Conservation (phyloP, 2,113 vertebrate species). For the Illadopsis cleaveri region DNA sequence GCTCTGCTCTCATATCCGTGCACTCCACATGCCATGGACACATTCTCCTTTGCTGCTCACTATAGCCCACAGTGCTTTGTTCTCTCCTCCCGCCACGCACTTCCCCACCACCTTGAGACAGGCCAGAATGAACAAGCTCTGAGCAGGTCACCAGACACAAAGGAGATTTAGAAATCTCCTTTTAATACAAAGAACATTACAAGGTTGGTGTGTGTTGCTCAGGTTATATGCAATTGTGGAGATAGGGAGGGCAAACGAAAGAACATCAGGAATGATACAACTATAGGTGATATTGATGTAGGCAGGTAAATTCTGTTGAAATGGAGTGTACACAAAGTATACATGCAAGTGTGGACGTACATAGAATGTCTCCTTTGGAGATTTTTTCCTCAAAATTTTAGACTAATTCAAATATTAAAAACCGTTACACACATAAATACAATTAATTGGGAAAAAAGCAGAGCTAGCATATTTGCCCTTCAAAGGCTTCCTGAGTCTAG, state of each 20-base stretch:
- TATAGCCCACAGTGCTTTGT: neutral
- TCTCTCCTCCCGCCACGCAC: neutral
- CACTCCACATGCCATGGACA: neutral
- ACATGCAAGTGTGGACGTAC: neutral
- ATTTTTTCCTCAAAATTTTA: neutral
- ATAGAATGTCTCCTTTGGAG: neutral
- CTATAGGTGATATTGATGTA: neutral
- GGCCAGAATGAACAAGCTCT: neutral
- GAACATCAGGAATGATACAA: neutral
- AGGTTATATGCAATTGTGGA: neutral
- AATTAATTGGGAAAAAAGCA: neutral
- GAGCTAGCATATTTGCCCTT: neutral
- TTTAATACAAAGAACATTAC: neutral
- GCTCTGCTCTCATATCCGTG: neutral
- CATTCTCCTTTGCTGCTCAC: neutral
- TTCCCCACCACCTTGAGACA: neutral
- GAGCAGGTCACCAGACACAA: neutral
- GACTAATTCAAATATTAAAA: neutral
- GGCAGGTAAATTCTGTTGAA: neutral
- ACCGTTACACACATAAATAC: neutral
- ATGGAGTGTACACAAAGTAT: neutral
- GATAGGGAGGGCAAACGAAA: neutral
- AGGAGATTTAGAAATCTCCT: neutral
- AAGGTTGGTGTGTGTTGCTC: fast-evolving
- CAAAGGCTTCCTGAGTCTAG: neutral